Evolutionary conservation across 2,888 invertebrate genomes (phyloP).

Genomic region (Melolontha melolontha): DNA sequence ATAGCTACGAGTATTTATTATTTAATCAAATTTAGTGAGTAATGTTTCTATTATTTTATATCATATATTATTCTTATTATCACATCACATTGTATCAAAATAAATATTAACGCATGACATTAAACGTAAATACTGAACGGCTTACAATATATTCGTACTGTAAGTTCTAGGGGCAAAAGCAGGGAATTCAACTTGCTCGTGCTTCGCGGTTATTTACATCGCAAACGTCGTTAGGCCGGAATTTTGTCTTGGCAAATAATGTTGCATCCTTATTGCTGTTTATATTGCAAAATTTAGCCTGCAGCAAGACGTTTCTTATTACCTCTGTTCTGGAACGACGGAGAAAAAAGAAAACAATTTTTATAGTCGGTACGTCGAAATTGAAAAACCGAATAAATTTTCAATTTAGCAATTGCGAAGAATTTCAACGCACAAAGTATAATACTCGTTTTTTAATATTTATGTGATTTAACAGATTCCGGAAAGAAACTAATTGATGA

Average conservation of each 20-base stretch:
- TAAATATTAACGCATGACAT: too few species aligned
- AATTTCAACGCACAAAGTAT: conserved; percentile 10
- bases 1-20: too few species aligned
- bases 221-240: conserved; percentile 47
- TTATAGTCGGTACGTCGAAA: conserved; percentile 17
- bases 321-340: conserved; percentile 43
- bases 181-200: conserved; percentile 9
- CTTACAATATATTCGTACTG: not conserved
- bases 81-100: too few species aligned
- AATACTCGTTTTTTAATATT: not conserved
- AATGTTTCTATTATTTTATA: too few species aligned
- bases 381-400: conserved; percentile 24
- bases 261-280: conserved; percentile 56
- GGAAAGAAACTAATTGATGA: too few species aligned
- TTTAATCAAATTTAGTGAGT: too few species aligned
- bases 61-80: too few species aligned
- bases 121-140: conserved; percentile 10
- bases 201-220: conserved; percentile 47
- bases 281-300: conserved; percentile 52
- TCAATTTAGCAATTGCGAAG: not conserved
- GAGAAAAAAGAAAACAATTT: conserved; percentile 22
- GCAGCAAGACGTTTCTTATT: conserved; percentile 49
- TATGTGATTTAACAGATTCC: too few species aligned
- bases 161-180: conserved; percentile 9
- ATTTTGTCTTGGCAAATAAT: conserved; percentile 53